Evolutionary conservation across 2,797 vertebrate genomes (phyloP), one percentile per base, ranked within the genome.

Genomic region (Cuniculus paca): DNA sequence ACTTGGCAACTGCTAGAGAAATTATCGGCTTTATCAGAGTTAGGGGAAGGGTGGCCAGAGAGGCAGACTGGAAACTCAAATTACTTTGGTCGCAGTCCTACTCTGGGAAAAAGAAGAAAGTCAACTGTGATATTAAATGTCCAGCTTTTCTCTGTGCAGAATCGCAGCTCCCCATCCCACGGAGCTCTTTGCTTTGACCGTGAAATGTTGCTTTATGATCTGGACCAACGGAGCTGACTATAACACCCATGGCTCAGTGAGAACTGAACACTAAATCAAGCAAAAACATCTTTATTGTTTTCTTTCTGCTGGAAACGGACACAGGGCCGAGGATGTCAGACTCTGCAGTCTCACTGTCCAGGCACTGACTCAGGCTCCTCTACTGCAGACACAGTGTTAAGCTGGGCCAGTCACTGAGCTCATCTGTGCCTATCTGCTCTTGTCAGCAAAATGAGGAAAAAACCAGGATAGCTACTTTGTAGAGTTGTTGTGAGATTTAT

Each of bases 391-490:
- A 12, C 2, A 8, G 17, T 20, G 28, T 74, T 61, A 84, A 42
- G 34, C 50, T 74, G 31, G 28, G 34, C 87, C 28, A 8, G n/a
- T 72, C 54, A 42, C 75, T 42, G 34, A n/a, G 39, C 39, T 31
- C 58, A 10, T 42, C 17, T 36, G 13, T 61, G 60, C 28, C 50
- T 65, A 48, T 8, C 9, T 48, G 65, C 58, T 50, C 39, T 89
- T 8, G 70, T 84, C 20, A 88, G 52, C 11, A 95, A 96, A 95
- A 72, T 90, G n/a, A 82, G 20, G 75, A 77, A 86, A 86, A 90
- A 80, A 52, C 52, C 52, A 80, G 50, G 88, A 83, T 28, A 36
- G 9, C 28, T 78, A 87, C 9, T 3, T 89, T 61, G 28, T 16
- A 85, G 52, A 82, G 39, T 52, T 68, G 8, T 60, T 36, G 39